Evolutionary conservation across 2,888 invertebrate genomes (phyloP).

Genomic region (Drosophila anomelani): DNA sequence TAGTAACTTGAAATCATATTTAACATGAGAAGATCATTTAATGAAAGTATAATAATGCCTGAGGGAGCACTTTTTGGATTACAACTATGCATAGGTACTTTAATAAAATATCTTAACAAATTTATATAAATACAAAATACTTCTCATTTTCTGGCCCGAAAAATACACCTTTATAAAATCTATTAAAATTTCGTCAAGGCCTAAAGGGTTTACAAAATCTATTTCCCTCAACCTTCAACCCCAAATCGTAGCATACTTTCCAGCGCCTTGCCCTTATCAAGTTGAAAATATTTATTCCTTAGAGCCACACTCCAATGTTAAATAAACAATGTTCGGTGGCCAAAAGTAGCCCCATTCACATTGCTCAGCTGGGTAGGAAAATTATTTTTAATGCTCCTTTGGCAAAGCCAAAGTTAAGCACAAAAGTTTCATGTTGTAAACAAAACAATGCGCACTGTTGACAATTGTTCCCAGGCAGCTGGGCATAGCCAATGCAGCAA

Average conservation of each 20-base stretch:
- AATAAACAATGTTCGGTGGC: conserved; percentile 19
- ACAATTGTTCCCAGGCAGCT: conserved; percentile 65
- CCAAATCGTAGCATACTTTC: not conserved
- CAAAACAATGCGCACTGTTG: conserved; percentile 71
- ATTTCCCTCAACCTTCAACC: not conserved
- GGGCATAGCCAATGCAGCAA: conserved; percentile 33
- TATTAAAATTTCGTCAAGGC: not conserved
- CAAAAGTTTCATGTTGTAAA: conserved; percentile 67
- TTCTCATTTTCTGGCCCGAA: too few species aligned
- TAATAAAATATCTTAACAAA: too few species aligned
- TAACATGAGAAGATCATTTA: not conserved
- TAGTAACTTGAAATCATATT: not conserved
- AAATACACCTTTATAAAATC: not conserved
- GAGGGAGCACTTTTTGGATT: not conserved
- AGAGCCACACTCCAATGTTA: conserved; percentile 3
- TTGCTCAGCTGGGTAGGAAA: conserved; percentile 54
- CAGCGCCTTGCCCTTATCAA: not conserved
- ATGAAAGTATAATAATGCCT: not conserved
- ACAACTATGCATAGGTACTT: too few species aligned
- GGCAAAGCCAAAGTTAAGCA: conserved; percentile 53
- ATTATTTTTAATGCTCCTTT: conserved; percentile 58
- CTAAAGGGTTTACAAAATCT: not conserved
- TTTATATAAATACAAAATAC: too few species aligned
- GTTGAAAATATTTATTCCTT: not conserved
- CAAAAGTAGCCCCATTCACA: conserved; percentile 50